These are phyloP conservation scores for Acronicta alni DNA, from an alignment of 2,888 invertebrate species.

Conservation along the genomic window DNA sequence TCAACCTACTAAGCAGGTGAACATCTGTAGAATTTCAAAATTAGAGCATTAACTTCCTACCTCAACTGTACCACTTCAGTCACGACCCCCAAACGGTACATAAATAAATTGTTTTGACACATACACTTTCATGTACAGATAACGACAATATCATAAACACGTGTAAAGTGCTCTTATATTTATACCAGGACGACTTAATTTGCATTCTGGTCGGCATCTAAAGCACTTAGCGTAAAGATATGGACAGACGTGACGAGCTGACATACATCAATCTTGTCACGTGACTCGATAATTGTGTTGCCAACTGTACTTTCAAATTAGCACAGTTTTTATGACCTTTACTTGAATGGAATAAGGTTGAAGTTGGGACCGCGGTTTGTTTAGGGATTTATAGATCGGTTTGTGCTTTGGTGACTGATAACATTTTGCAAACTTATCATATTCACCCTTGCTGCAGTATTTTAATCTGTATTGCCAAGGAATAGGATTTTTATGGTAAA, in stretches of 20 bases:
- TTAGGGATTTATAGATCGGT: conserved; percentile 36
- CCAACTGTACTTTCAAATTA: conserved; percentile 26
- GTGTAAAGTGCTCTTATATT: conserved; percentile 62
- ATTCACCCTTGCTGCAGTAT: conserved; percentile 3
- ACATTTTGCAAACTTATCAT: conserved; percentile 38
- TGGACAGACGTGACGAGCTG: conserved; percentile 68
- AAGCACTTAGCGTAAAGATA: conserved; percentile 79
- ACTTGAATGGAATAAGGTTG: conserved; percentile 10
- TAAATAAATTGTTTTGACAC: conserved; percentile 47
- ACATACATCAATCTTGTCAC: conserved; percentile 78
- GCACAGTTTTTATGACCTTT: conserved; percentile 14
- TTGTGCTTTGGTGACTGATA: conserved; percentile 46
- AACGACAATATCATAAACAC: conserved; percentile 66
- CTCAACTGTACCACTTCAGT: conserved; percentile 25
- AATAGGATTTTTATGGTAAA: background rate
- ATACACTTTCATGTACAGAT: conserved; percentile 54
- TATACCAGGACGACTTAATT: conserved; percentile 67
- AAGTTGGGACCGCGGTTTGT: conserved; percentile 8
- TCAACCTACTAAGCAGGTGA: background rate
- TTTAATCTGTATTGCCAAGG: conserved; percentile 15
- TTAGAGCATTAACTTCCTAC: conserved; percentile 33
- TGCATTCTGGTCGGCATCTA: conserved; percentile 72
- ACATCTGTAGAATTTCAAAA: conserved; percentile 15
- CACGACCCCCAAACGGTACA: conserved; percentile 23
- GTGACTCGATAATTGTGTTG: conserved; percentile 61